Percentiles rank a stretch among this genome's conserved stretches.
These are phyloP conservation scores for Myripristis jacobus DNA, from an alignment of 2,797 vertebrate genomes.

Conservation along the genomic window DNA sequence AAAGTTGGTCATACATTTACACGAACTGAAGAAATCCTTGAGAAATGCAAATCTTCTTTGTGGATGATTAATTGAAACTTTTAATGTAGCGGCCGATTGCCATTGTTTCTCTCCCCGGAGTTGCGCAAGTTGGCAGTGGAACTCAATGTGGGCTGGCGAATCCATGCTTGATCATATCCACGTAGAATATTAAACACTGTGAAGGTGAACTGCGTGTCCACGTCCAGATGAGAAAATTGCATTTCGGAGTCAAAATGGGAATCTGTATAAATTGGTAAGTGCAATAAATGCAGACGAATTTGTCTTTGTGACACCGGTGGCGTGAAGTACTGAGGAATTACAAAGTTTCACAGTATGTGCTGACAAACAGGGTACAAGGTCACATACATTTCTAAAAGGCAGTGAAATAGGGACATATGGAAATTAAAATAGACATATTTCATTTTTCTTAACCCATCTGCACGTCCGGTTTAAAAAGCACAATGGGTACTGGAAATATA, in stretches of 20 bases:
- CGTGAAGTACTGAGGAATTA: constrained; percentile 21
- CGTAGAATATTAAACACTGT: constrained; percentile 64
- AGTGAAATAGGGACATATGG: background rate
- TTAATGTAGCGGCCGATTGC: constrained; percentile 48
- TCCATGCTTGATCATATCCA: constrained; percentile 53
- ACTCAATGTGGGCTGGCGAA: constrained; percentile 46
- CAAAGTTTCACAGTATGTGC: background rate
- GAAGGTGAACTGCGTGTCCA: constrained; percentile 71
- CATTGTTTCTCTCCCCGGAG: constrained; percentile 64
- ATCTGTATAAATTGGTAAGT: constrained; percentile 40
- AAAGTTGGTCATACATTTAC: constrained; percentile 64
- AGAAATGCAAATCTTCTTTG: constrained; percentile 58
- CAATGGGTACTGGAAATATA: constrained; percentile 17
- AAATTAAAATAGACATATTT: too few species aligned
- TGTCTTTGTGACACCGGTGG: constrained; percentile 15
- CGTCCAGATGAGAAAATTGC: constrained; percentile 54
- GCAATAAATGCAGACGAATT: constrained; percentile 24
- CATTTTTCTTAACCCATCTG: background rate
- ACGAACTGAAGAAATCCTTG: constrained; percentile 61
- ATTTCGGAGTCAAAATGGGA: constrained; percentile 39
- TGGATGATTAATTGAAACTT: constrained; percentile 75
- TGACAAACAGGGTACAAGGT: constrained; percentile 17
- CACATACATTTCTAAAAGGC: background rate
- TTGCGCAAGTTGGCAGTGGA: constrained; percentile 38
- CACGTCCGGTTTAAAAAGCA: constrained; percentile 15